These are phyloP conservation scores for Bursaphelenchus okinawaensis DNA, from an alignment of 2,888 invertebrate genomes.

Conservation along the genomic window DNA sequence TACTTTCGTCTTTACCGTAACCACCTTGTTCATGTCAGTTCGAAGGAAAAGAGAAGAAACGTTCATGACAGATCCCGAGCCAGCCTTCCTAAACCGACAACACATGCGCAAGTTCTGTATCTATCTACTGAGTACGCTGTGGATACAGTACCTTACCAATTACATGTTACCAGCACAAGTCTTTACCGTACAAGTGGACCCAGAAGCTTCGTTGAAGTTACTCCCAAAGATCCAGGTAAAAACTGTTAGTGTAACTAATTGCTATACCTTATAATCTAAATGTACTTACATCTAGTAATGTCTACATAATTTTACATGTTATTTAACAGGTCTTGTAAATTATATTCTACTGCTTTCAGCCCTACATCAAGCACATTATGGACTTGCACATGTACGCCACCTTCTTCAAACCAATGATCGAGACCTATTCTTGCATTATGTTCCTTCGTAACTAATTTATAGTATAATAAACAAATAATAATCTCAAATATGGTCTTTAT, in stretches of 20 bases:
- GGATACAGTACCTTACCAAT: not conserved
- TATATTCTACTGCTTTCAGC: no score
- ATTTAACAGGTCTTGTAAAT: not conserved
- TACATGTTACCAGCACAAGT: not conserved
- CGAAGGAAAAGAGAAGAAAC: not conserved
- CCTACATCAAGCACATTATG: not conserved
- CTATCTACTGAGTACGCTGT: not conserved
- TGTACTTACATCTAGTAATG: no score
- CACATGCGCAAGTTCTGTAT: not conserved
- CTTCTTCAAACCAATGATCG: slow-evolving; percentile 6
- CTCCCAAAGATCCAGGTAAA: not conserved
- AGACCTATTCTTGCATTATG: slow-evolving; percentile 2
- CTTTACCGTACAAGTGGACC: not conserved
- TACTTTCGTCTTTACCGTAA: not conserved
- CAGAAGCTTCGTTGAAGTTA: not conserved
- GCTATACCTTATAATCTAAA: no score
- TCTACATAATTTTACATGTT: no score
- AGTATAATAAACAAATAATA: no score
- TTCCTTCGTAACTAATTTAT: no score
- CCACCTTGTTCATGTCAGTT: not conserved
- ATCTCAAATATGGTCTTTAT: no score
- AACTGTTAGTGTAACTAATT: no score
- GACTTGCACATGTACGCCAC: slow-evolving; percentile 1
- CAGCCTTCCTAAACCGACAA: not conserved
- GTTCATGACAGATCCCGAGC: not conserved